Evolutionary conservation across 2,888 invertebrate species (phyloP).

Genomic region (Anthophora plumipes): DNA sequence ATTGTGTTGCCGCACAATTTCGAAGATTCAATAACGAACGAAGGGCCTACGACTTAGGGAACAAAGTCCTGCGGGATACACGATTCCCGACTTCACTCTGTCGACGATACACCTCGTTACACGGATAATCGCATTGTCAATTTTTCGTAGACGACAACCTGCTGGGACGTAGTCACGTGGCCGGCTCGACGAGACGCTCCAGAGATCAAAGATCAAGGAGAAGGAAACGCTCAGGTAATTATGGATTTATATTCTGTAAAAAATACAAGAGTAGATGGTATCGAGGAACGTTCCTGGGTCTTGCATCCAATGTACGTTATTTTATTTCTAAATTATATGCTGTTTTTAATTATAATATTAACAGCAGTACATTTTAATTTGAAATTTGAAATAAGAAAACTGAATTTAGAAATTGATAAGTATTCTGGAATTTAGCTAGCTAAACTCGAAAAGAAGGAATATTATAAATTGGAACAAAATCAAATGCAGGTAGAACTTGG

Average conservation of each 20-base stretch:
- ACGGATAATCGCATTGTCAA: constrained; percentile 74
- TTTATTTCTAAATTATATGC: too few species aligned
- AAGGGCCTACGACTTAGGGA: constrained; percentile 39
- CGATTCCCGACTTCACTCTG: constrained; percentile 41
- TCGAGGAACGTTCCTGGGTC: too few species aligned
- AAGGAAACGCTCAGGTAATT: neutral
- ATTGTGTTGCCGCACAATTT: constrained; percentile 32
- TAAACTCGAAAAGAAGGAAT: too few species aligned
- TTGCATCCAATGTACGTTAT: too few species aligned
- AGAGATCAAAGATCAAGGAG: constrained; percentile 75
- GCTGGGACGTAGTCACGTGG: constrained; percentile 68
- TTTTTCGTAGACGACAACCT: constrained; percentile 71
- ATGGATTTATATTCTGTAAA: too few species aligned
- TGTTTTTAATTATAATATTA: too few species aligned
- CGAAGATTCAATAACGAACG: constrained; percentile 49
- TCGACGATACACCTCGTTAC: constrained; percentile 75
- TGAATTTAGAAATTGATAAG: too few species aligned
- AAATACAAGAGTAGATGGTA: neutral
- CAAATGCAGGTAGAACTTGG: too few species aligned
- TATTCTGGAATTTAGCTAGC: too few species aligned
- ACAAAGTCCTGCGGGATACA: constrained; percentile 29
- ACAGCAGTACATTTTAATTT: too few species aligned
- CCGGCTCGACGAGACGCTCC: constrained; percentile 63
- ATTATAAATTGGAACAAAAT: too few species aligned
- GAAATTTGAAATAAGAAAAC: too few species aligned